Base-by-base conservation (phyloP, 2,113 vertebrate species). In the Cochlearius cochlearius region DNA sequence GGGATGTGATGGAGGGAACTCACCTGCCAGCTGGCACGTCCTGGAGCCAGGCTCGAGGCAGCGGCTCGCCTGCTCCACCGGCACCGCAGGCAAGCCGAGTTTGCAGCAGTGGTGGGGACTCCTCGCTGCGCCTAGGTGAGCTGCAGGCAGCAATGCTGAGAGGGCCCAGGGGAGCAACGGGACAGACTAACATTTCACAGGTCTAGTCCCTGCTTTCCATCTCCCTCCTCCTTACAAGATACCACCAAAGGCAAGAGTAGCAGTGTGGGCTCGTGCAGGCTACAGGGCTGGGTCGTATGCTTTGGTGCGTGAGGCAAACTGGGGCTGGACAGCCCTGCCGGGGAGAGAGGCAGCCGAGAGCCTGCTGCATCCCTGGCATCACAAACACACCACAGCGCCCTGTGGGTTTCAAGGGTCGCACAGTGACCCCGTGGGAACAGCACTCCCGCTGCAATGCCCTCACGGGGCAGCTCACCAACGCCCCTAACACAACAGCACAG, bases 401-500 rank as follows among this genome's bases (percentile, higher is more conserved):
- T 9, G 10, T 26, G 50, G 10, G 4, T 25, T 3, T 36, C 32
- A 39, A 30, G 15, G 21, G 15, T 15, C 12, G 18, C 60, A 7
- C 14, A 62, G 25, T 1, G 41, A 10, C 19, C 20, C 20, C 1
- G 4, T 11, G 25, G 63, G 84, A 76, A 58, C 0, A 3, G 55
- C 30, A 10, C 6, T 66, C 25, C 21, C 2, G 1, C 58, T 25
- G 55, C 10, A 29, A 4, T 49, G 30, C 6, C 14, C 38, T 39
- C 43, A 36, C 0, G 0, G 45, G 26, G 8, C 47, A 75, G 39
- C 5, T 27, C 25, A 7, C 1, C 1, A 5, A 45, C 0, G 0
- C 7, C 14, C 6, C 23, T 39, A 27, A 30, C 16, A 6, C 1
- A 68, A 45, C 2, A 55, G 34, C 45, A 80, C 45, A 69, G 79